Percentiles rank a stretch among this genome's conserved stretches.
phyloP scores from a whole-genome alignment of 2,888 invertebrate genomes.

The Pachymerium ferrugineum region DNA sequence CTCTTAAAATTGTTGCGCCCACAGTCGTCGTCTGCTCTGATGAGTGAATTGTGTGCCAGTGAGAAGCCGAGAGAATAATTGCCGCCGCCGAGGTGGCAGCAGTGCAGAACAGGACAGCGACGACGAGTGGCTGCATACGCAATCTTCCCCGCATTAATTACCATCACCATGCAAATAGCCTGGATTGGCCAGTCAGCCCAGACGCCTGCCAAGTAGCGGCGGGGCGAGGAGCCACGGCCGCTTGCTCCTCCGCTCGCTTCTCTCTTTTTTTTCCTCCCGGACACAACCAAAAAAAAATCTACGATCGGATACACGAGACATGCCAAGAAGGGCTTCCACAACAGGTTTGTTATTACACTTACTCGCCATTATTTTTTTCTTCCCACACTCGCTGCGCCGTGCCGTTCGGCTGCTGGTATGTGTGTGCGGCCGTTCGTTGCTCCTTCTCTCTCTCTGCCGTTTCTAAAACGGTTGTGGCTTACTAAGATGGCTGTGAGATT shows the following conservation, averaged over 20 bases:
- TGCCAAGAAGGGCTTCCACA: constrained; percentile 29
- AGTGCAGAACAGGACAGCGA: constrained; percentile 3
- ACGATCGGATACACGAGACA: constrained; percentile 28
- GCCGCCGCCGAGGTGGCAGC: constrained; percentile 9
- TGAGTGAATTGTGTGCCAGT: constrained; percentile 21
- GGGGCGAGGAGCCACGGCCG: constrained; percentile 10
- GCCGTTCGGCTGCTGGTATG: not conserved
- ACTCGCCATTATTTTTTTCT: not conserved
- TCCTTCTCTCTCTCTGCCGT: too few relatives aligned
- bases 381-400: not conserved
- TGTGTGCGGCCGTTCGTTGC: not conserved
- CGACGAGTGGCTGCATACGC: constrained; percentile 29
- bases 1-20: constrained; percentile 25
- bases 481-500: constrained; percentile 28
- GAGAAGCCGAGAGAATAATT: constrained; percentile 4
- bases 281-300: constrained; percentile 1
- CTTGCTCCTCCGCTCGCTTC: not conserved
- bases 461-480: not conserved
- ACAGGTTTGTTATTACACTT: constrained; percentile 30
- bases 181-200: constrained; percentile 32
- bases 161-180: constrained; percentile 33
- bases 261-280: too few relatives aligned
- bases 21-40: constrained; percentile 23
- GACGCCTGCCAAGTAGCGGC: constrained; percentile 27
- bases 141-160: constrained; percentile 32